These are phyloP conservation scores for Amblyopsis rosae DNA, from an alignment of 2,113 vertebrate genomes.

Conservation along the genomic window DNA sequence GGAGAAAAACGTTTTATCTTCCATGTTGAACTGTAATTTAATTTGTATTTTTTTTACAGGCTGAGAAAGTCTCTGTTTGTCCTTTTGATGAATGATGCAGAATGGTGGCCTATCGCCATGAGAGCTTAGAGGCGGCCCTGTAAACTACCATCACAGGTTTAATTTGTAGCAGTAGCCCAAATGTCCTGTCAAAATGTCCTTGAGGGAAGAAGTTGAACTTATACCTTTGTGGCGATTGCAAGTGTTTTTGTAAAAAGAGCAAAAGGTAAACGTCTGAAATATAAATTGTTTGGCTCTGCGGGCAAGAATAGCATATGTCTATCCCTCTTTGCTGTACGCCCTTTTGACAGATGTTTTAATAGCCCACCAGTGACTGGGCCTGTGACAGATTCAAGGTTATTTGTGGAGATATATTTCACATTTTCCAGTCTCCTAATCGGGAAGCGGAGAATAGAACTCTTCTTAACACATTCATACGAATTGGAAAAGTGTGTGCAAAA, in stretches of 20 bases:
- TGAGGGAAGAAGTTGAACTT: constrained; percentile 4
- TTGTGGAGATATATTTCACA: constrained; percentile 20
- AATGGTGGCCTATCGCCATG: not conserved
- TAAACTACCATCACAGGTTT: constrained; percentile 16
- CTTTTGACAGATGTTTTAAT: constrained; percentile 46
- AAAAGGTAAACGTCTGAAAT: constrained; percentile 8
- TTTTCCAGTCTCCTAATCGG: constrained; percentile 26
- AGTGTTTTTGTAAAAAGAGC: constrained; percentile 7
- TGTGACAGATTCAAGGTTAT: constrained; percentile 46
- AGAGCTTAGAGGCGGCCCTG: constrained; percentile 1
- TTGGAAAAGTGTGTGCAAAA: too few species aligned
- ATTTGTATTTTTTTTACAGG: too few species aligned
- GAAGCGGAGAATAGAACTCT: constrained; percentile 13
- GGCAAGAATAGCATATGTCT: constrained; percentile 13
- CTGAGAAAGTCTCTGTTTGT: not conserved
- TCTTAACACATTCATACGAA: not conserved
- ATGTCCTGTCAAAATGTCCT: constrained; percentile 20
- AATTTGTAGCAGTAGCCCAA: not conserved
- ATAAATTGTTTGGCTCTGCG: constrained; percentile 6
- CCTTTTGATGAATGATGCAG: constrained; percentile 21
- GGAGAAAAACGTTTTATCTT: too few species aligned
- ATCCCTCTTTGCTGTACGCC: not conserved
- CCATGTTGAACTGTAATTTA: too few species aligned
- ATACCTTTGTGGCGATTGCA: not conserved
- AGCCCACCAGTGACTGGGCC: constrained; percentile 24